phyloP scores from a whole-genome alignment of 2,113 vertebrate species.

The Indri indri region DNA sequence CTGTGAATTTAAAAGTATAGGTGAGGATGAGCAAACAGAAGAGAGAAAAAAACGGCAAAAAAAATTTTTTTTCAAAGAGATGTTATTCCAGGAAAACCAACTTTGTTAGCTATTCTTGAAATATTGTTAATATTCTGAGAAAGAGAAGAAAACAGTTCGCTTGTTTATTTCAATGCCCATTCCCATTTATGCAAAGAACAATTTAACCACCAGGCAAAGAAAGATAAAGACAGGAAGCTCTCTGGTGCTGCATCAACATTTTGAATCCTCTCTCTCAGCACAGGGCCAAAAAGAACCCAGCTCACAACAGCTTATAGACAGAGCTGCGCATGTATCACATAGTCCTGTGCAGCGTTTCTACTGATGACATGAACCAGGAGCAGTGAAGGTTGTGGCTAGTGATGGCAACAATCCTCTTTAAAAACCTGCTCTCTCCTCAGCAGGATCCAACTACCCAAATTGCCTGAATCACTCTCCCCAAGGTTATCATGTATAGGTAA shows the following conservation, averaged over 20 bases:
- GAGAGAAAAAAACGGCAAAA: not conserved
- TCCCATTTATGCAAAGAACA: not conserved
- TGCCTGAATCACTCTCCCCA: not conserved
- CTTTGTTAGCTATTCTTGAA: conserved; percentile 29
- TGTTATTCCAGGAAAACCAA: not conserved
- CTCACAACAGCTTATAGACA: not conserved
- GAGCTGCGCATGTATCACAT: not conserved
- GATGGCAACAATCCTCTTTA: not conserved
- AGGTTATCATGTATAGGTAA: not conserved
- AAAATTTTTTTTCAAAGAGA: not conserved
- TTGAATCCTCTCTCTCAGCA: not conserved
- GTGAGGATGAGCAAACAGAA: not conserved
- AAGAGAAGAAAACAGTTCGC: not conserved
- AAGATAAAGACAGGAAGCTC: not conserved
- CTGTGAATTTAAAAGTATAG: not conserved
- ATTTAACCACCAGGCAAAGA: not conserved
- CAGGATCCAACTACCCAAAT: not conserved
- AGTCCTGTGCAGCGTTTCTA: not conserved
- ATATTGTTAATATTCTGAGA: not conserved
- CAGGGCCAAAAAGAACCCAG: not conserved
- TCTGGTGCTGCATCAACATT: not conserved
- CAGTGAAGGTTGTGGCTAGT: not conserved
- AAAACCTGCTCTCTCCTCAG: not conserved
- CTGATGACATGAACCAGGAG: not conserved
- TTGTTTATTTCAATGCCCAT: not conserved